Percentiles rank a stretch among this genome's conserved stretches.
phyloP scores from a whole-genome alignment of 2,113 vertebrate genomes.

The Chaetops frenatus region DNA sequence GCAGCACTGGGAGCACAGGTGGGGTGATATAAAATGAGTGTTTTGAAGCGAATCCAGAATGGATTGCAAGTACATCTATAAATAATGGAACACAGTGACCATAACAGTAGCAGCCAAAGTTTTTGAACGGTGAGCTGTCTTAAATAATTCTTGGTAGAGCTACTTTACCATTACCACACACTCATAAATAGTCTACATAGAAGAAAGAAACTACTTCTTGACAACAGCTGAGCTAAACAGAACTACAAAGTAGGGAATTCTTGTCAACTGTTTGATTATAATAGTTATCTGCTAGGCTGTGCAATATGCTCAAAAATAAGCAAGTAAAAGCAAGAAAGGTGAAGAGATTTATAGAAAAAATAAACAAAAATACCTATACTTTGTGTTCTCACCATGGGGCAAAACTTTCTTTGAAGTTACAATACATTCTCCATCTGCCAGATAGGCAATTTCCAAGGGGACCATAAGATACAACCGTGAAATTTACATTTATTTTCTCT shows the following conservation, averaged over 20 bases:
- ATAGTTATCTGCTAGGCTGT: neutral
- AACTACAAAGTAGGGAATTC: neutral
- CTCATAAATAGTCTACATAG: neutral
- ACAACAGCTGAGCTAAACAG: constrained; percentile 8
- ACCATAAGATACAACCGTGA: neutral
- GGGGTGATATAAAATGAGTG: neutral
- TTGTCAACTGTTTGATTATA: neutral
- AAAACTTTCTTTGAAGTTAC: neutral
- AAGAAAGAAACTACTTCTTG: constrained; percentile 14
- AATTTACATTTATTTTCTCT: neutral
- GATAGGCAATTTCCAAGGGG: neutral
- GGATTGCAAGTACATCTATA: neutral
- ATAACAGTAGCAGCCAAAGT: neutral
- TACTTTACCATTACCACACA: constrained; percentile 16
- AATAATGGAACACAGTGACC: neutral
- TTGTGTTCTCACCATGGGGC: neutral
- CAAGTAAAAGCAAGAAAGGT: neutral
- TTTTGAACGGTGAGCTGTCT: neutral
- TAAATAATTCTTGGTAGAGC: constrained; percentile 14
- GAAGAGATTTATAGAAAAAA: neutral
- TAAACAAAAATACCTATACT: neutral
- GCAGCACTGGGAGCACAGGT: neutral
- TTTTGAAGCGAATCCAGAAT: neutral
- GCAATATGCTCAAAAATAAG: neutral
- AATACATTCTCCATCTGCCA: neutral